phyloP scores from a whole-genome alignment of 2,888 invertebrate species.

The Vandiemenella viatica region DNA sequence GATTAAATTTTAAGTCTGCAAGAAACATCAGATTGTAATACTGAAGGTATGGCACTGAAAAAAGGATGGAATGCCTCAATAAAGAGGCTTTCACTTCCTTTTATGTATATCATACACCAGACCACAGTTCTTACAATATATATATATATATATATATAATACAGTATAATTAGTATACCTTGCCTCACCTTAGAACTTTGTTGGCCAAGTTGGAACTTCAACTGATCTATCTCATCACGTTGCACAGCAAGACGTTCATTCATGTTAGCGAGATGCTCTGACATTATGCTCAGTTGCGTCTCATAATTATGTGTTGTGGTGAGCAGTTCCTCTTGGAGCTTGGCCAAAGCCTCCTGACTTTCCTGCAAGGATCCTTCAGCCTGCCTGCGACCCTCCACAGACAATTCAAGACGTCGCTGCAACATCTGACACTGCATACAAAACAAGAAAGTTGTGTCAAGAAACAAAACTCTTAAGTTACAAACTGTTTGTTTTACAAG shows the following conservation, averaged over 20 bases:
- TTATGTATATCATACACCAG: too few species aligned
- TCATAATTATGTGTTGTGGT: conserved; percentile 49
- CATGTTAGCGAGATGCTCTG: conserved; percentile 59
- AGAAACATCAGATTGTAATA: too few species aligned
- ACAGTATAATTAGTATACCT: background rate
- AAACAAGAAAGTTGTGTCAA: too few species aligned
- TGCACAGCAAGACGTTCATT: conserved; percentile 73
- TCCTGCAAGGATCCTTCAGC: conserved; percentile 37
- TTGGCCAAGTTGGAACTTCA: conserved; percentile 44
- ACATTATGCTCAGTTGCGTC: conserved; percentile 56
- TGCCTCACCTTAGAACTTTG: too few species aligned
- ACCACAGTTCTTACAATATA: too few species aligned
- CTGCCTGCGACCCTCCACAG: conserved; percentile 35
- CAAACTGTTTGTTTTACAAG: too few species aligned
- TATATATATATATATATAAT: background rate
- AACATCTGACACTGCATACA: conserved; percentile 40
- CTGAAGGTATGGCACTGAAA: too few species aligned
- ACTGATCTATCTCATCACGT: conserved; percentile 60
- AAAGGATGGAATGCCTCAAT: too few species aligned
- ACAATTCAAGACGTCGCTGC: conserved; percentile 38
- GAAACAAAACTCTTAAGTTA: too few species aligned
- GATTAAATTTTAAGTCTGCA: too few species aligned
- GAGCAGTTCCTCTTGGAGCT: conserved; percentile 51
- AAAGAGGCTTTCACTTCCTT: too few species aligned
- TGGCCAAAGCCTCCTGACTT: conserved; percentile 30